A percentile compares a stretch with the other conserved stretches of the same genome.
Conservation (phyloP, 2,797 vertebrate genomes). For the Malacoraja senta region DNA sequence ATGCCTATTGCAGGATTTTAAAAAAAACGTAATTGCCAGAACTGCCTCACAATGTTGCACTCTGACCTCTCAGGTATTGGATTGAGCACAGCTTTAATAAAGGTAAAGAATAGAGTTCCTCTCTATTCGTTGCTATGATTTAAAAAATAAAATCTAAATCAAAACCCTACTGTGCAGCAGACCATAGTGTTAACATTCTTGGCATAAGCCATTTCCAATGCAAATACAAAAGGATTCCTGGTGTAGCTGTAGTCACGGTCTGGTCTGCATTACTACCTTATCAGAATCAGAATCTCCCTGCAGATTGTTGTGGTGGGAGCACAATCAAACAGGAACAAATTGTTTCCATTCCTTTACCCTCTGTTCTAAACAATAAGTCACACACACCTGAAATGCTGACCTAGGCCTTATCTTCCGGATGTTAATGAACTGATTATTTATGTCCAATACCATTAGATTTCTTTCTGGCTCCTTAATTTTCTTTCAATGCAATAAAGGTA, state of each 20-base stretch:
- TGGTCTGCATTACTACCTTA: neutral
- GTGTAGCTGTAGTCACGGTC: neutral
- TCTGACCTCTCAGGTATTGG: neutral
- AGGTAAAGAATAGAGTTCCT: neutral
- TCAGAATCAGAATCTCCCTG: neutral
- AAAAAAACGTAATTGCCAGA: neutral
- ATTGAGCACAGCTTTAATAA: neutral
- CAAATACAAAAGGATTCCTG: neutral
- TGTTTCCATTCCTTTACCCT: neutral
- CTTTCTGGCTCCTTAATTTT: neutral
- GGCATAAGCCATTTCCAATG: neutral
- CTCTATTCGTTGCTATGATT: neutral
- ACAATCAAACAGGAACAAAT: constrained; percentile 12
- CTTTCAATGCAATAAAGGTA: neutral
- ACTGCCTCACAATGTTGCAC: neutral
- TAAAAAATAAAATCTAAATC: neutral
- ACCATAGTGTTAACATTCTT: neutral
- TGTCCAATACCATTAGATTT: neutral
- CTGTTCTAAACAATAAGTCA: neutral
- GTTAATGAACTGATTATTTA: neutral
- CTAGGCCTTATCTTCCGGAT: neutral
- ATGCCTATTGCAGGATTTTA: neutral
- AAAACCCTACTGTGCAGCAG: neutral
- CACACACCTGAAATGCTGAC: constrained; percentile 13
- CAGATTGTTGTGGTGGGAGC: neutral